A percentile compares a stretch with the other conserved stretches of the same genome.
Evolutionary conservation across 1,140 invertebrate genomes (phyloP).

Genomic region (Pemphigus obesinymphae): DNA sequence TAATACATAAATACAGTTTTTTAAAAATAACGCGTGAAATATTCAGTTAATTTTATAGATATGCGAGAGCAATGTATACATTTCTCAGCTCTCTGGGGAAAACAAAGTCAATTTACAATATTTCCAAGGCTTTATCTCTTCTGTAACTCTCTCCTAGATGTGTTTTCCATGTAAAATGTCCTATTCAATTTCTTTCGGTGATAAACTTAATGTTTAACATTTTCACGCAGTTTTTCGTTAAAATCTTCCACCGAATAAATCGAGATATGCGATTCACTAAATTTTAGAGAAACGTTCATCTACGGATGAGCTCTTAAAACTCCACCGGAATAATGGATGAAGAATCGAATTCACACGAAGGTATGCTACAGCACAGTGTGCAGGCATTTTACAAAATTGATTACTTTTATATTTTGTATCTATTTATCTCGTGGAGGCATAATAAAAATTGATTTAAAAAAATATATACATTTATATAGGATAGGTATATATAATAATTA

Average conservation of each 20-base stretch:
- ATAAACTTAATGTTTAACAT: neutral
- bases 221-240: conserved; percentile 3
- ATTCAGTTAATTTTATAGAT: neutral
- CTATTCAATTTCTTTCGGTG: neutral
- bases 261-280: neutral
- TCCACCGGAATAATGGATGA: neutral
- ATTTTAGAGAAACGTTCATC: neutral
- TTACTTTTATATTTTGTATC: neutral
- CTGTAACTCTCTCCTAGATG: neutral
- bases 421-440: no score
- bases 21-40: neutral
- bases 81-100: neutral
- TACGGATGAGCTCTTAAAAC: neutral
- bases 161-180: neutral
- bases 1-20: neutral
- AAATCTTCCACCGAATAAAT: neutral
- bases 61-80: neutral
- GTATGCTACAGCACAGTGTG: neutral
- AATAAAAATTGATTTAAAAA: no score
- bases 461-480: no score
- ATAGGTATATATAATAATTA: no score
- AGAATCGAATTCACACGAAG: neutral
- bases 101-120: neutral
- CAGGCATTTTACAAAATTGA: neutral
- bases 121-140: neutral